Evolutionary conservation across 2,888 invertebrate genomes (phyloP).

Genomic region (Clanis bilineata): DNA sequence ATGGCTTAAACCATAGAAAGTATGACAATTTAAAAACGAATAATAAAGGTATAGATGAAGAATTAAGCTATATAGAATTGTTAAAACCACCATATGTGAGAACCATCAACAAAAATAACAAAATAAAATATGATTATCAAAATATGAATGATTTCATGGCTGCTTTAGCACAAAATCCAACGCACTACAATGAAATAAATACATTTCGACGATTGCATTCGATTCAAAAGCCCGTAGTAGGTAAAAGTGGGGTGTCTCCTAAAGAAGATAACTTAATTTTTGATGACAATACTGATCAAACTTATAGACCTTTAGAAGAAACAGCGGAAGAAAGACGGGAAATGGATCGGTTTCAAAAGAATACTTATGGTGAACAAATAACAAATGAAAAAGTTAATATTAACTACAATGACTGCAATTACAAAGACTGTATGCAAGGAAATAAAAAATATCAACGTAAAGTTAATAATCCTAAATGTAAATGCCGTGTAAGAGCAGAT

Average conservation of each 20-base stretch:
- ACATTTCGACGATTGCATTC: neutral
- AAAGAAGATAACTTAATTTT: neutral
- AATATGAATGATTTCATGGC: neutral
- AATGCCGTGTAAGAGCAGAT: constrained; percentile 24
- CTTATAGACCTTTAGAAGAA: neutral
- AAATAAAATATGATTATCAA: neutral
- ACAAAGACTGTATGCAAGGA: constrained; percentile 27
- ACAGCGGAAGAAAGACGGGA: neutral
- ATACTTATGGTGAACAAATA: neutral
- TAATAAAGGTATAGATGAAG: neutral
- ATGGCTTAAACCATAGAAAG: neutral
- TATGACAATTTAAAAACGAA: neutral
- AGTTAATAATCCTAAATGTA: constrained; percentile 28
- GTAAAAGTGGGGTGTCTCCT: neutral
- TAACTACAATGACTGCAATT: neutral
- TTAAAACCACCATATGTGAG: constrained; percentile 1
- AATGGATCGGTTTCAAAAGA: neutral
- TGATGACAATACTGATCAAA: neutral
- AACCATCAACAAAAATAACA: neutral
- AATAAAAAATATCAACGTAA: constrained; percentile 1
- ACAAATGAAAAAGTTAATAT: neutral
- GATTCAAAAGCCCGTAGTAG: neutral
- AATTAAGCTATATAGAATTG: constrained; percentile 1
- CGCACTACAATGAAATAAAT: neutral
- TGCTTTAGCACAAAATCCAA: neutral